These are phyloP conservation scores for Nasonia giraulti DNA, from an alignment of 1,140 invertebrate species.

Conservation along the genomic window DNA sequence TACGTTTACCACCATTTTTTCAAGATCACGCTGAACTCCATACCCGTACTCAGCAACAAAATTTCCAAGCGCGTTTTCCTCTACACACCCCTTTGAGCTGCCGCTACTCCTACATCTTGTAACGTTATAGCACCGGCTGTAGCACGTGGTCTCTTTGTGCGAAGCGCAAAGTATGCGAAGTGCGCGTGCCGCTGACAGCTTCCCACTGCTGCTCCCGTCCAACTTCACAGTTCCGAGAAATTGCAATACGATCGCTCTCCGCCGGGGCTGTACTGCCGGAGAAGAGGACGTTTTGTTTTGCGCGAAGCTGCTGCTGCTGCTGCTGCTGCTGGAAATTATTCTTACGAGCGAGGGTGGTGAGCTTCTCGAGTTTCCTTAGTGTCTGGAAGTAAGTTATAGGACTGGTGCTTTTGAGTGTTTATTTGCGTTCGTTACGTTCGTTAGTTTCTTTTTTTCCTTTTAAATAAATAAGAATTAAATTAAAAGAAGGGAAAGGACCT, in stretches of 20 bases:
- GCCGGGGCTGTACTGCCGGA: too few species aligned
- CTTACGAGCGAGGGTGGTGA: background rate
- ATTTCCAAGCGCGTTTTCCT: background rate
- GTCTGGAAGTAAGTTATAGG: background rate
- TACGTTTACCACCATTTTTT: conserved; percentile 1
- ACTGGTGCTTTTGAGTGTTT: background rate
- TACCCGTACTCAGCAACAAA: background rate
- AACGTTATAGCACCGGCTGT: background rate
- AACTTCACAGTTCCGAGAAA: background rate
- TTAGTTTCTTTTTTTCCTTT: too few species aligned
- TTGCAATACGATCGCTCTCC: background rate
- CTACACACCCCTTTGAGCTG: background rate
- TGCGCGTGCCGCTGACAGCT: background rate
- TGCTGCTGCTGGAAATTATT: background rate
- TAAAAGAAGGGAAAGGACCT: too few species aligned
- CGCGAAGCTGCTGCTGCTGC: too few species aligned
- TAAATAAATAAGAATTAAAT: too few species aligned
- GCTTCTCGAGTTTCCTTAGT: background rate
- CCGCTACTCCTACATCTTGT: background rate
- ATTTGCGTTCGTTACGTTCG: too few species aligned
- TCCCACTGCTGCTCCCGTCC: background rate
- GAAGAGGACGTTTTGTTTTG: background rate
- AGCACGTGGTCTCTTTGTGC: background rate
- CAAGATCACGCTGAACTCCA: too few species aligned
- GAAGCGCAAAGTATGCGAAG: background rate